Evolutionary conservation across 2,113 vertebrate genomes (phyloP).

Genomic region (Sakesphorus luctuosus): DNA sequence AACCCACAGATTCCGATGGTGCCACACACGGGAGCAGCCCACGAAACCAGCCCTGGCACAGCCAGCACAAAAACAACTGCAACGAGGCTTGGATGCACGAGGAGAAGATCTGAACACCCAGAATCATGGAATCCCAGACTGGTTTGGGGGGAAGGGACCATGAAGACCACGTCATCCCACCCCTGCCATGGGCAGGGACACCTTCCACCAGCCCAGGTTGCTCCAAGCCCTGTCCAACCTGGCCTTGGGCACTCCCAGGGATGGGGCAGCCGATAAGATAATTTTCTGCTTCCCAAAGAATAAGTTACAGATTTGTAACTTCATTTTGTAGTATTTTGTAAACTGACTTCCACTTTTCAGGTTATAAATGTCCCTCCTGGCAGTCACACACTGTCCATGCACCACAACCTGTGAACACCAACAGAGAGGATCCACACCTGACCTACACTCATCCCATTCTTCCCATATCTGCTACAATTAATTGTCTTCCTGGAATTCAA

Average conservation of each 20-base stretch:
- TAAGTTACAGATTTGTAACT: background rate
- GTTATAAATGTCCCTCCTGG: background rate
- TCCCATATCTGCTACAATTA: background rate
- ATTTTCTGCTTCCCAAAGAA: background rate
- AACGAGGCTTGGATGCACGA: background rate
- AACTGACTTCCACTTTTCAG: background rate
- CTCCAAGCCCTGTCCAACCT: background rate
- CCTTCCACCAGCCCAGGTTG: too few relatives aligned
- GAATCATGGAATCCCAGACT: background rate
- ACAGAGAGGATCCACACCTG: background rate
- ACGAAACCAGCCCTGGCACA: background rate
- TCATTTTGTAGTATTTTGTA: background rate
- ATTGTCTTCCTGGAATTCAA: background rate
- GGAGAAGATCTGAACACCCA: background rate
- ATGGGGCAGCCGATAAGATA: background rate
- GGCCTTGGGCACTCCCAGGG: background rate
- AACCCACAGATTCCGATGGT: fast-evolving
- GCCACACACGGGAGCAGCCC: fast-evolving
- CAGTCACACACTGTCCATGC: background rate
- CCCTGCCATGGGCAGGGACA: background rate
- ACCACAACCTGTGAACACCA: background rate
- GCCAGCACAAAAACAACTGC: background rate
- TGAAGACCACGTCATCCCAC: background rate
- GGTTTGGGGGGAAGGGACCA: background rate
- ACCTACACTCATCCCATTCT: too few relatives aligned